Base-by-base conservation (phyloP, 92 coral and sea anemone genomes). In the Porites rus region DNA sequence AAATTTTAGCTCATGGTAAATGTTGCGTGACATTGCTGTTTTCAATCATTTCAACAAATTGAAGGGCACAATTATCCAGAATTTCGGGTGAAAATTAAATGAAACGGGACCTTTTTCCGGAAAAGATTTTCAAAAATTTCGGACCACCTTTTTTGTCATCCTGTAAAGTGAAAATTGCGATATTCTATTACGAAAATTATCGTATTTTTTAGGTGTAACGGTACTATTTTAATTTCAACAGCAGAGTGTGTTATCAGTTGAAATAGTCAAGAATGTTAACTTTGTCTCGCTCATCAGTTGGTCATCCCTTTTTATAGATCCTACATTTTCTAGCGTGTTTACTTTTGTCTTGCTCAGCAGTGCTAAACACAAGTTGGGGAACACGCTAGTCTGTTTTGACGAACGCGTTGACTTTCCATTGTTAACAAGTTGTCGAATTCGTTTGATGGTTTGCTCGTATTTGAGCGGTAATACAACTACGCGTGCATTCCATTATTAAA, bases 21-120 rank as follows among this genome's bases (percentile, higher is more conserved):
- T 65, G 69, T 14, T 65, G 69, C 69, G 22, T 65, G 69, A 65
- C 69, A 65, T 24, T 65, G 69, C 69, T 65, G 19, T 65, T 65
- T 8, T 65, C 69, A 65, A 65, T 65, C 28, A 65, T 65, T 65
- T 65, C 69, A 11, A 17, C 69, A 0, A 65, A 65, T 19, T 65
- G 22, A 65, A 65, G 69, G 19, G 21, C 2, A 28, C 69, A 65
- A 65, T 2, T 65, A 18, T 65, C 69, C 17, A 65, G 2, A 65
- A 65, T 65, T 65, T 65, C 19, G 9, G 69, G 21, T 65, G 69
- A 17, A 65, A 65, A 65, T 65, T 65, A 11, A 65, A n/a, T 65
- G 24, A 17, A 65, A 17, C 10, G 12, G 69, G 31, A 65, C 19
- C 69, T 65, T 65, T 65, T 65, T 0, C 69, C 9, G 13, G 69